Conservation (phyloP, 2,113 vertebrate genomes). For the Herpailurus yagouaroundi region DNA sequence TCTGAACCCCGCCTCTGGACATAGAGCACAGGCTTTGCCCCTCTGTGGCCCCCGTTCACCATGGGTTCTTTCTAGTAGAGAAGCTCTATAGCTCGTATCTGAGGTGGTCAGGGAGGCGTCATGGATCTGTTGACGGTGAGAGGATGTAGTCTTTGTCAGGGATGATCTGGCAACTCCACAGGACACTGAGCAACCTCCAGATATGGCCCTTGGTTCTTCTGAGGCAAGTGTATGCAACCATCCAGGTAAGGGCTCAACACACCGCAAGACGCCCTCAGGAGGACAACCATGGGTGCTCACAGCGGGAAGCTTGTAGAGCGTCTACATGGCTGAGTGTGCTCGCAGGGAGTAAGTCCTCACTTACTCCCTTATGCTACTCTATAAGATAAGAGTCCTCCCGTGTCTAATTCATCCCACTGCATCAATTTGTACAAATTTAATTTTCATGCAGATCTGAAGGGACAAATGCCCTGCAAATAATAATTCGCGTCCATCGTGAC, state of each 20-base stretch:
- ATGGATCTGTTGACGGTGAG: neutral
- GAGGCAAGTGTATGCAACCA: fast-evolving
- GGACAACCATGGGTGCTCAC: neutral
- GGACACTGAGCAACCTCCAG: neutral
- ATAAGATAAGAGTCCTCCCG: no score
- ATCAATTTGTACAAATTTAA: no score
- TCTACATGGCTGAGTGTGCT: neutral
- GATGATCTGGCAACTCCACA: neutral
- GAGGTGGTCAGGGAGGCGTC: neutral
- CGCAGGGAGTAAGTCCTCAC: neutral
- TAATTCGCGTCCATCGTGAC: neutral
- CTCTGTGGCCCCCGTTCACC: neutral
- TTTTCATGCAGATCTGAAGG: no score
- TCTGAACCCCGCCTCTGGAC: neutral
- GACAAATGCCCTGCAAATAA: neutral
- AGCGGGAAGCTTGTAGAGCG: fast-evolving
- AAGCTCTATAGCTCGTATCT: neutral
- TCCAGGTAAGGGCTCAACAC: neutral
- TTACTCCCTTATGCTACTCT: neutral
- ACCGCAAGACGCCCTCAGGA: fast-evolving
- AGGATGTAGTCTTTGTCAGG: fast-evolving
- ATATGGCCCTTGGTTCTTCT: neutral
- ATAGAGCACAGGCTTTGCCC: neutral
- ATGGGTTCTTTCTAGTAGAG: neutral
- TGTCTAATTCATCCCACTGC: neutral